Conservation (phyloP, 2,797 vertebrate genomes). For the Naso thynnoides region DNA sequence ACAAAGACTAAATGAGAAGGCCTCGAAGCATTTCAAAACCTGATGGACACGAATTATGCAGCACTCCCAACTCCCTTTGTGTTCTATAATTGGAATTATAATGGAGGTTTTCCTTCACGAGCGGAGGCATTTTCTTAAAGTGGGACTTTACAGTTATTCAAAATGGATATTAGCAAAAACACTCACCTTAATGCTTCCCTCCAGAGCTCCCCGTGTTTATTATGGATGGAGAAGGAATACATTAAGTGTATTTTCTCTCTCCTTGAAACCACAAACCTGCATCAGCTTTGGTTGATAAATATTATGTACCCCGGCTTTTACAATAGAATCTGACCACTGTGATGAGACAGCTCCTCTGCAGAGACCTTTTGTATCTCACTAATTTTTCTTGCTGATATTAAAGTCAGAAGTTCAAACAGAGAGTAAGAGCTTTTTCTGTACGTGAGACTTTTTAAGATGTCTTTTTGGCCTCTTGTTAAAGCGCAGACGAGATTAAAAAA, state of each 20-base stretch:
- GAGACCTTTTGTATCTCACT: constrained; percentile 17
- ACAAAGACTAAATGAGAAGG: constrained; percentile 83
- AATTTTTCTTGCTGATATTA: constrained; percentile 32
- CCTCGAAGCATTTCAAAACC: constrained; percentile 81
- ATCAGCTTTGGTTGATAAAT: constrained; percentile 44
- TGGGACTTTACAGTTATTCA: constrained; percentile 79
- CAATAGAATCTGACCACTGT: constrained; percentile 21
- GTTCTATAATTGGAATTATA: constrained; percentile 84
- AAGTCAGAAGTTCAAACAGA: constrained; percentile 14
- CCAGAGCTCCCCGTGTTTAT: constrained; percentile 71
- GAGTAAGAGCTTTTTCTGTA: not conserved
- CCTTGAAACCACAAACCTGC: constrained; percentile 51
- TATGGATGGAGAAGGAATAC: constrained; percentile 64
- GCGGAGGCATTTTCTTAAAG: constrained; percentile 78
- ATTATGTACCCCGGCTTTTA: constrained; percentile 38
- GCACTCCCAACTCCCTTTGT: constrained; percentile 81
- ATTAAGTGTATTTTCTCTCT: constrained; percentile 60
- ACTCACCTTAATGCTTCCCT: constrained; percentile 79
- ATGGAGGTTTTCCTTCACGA: constrained; percentile 76
- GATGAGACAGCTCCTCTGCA: constrained; percentile 22
- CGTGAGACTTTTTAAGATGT: not conserved
- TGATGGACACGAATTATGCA: constrained; percentile 85
- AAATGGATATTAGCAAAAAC: constrained; percentile 80
- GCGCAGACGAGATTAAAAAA: not conserved
- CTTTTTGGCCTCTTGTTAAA: constrained; percentile 4